These are phyloP conservation scores for Atherix ibis DNA, from an alignment of 2,888 invertebrate species.

Conservation along the genomic window DNA sequence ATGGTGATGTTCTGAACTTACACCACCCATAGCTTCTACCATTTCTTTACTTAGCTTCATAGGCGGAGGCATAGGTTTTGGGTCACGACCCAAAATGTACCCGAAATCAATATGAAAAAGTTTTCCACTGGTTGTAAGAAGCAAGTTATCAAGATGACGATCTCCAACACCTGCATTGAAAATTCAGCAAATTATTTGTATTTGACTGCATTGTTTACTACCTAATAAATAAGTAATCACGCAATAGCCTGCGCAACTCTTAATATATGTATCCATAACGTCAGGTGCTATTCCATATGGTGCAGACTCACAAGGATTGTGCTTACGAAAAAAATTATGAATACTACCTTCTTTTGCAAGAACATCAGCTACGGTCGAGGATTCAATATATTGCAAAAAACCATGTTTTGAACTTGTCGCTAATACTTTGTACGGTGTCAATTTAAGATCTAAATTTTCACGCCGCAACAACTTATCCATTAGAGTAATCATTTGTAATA, in stretches of 20 bases:
- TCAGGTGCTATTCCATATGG: slow-evolving; percentile 85
- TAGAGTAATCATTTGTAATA: slow-evolving; percentile 92
- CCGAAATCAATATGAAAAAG: slow-evolving; percentile 98
- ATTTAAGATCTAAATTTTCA: slow-evolving; percentile 90
- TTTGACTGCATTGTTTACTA: slow-evolving; percentile 16
- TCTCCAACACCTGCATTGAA: slow-evolving; percentile 74
- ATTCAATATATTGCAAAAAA: slow-evolving; percentile 91
- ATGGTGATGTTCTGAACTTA: slow-evolving; percentile 80
- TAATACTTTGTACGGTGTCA: slow-evolving; percentile 89
- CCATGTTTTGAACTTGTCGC: slow-evolving; percentile 94
- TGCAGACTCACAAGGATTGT: slow-evolving; percentile 74
- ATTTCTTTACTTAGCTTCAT: slow-evolving; percentile 99
- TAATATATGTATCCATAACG: slow-evolving; percentile 94
- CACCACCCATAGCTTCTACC: slow-evolving; percentile 95
- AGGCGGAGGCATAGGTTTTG: slow-evolving; percentile 95
- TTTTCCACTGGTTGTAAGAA: slow-evolving; percentile 78
- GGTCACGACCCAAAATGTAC: slow-evolving; percentile 92
- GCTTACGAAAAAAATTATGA: slow-evolving; percentile 80
- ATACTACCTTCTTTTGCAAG: slow-evolving; percentile 75
- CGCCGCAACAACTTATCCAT: slow-evolving; percentile 91
- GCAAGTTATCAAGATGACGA: slow-evolving; percentile 90
- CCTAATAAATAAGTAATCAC: slow-evolving; percentile 90
- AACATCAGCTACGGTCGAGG: slow-evolving; percentile 83
- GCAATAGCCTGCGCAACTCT: slow-evolving; percentile 94
- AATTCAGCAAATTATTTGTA: neutral